These are phyloP conservation scores for Philhelius pedissequus DNA, from an alignment of 2,888 invertebrate genomes.

Conservation along the genomic window DNA sequence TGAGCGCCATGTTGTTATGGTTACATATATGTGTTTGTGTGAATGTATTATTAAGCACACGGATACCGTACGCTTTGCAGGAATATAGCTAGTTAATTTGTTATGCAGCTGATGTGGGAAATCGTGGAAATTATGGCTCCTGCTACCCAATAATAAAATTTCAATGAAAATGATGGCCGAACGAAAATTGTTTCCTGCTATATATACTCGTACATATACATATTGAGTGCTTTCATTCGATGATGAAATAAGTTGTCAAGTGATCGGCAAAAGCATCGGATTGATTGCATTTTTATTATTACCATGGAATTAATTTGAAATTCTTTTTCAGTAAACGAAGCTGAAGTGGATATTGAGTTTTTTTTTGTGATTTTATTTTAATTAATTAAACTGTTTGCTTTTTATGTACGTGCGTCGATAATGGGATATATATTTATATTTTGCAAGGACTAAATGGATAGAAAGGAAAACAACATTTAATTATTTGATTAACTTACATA, in stretches of 20 bases:
- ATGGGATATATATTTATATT: background rate
- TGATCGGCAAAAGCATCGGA: constrained; percentile 18
- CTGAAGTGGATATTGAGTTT: background rate
- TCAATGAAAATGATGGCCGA: constrained; percentile 23
- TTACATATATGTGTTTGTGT: too few relatives aligned
- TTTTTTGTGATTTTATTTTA: background rate
- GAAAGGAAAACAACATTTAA: background rate
- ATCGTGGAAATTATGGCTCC: constrained; percentile 49
- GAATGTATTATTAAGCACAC: too few relatives aligned
- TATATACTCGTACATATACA: too few relatives aligned
- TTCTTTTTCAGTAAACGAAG: background rate
- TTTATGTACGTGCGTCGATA: background rate
- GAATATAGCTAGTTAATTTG: constrained; percentile 59
- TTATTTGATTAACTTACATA: background rate
- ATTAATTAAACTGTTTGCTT: background rate
- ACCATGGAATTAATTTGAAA: constrained; percentile 23
- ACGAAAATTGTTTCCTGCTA: constrained; percentile 33
- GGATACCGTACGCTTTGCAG: constrained; percentile 18
- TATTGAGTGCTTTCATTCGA: background rate
- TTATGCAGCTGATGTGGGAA: constrained; percentile 57
- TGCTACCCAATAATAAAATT: constrained; percentile 37
- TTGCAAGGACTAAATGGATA: background rate
- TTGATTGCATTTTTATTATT: constrained; percentile 32
- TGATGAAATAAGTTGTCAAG: constrained; percentile 30
- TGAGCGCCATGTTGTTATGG: background rate